phyloP scores from a whole-genome alignment of 2,888 invertebrate genomes.

The Paralinhomoeus sp. region DNA sequence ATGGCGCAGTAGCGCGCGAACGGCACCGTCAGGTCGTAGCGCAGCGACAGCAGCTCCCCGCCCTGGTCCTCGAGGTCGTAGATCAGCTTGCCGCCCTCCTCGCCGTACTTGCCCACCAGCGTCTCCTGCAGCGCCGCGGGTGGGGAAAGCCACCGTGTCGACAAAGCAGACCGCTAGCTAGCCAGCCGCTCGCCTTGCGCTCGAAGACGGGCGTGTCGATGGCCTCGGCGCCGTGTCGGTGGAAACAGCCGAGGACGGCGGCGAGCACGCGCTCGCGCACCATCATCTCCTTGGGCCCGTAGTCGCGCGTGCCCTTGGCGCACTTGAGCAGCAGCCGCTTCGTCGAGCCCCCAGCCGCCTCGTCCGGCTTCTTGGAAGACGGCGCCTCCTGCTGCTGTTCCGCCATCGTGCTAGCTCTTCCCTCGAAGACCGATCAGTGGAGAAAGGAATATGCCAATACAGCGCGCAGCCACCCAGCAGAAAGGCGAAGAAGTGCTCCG shows the following conservation, averaged over 20 bases:
- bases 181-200: conserved; percentile 48
- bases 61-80: conserved; percentile 97
- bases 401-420: no score
- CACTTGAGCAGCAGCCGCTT: no score
- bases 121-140: conserved; percentile 46
- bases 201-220: conserved; percentile 97
- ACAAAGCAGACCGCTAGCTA: not conserved
- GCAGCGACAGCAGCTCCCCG: conserved; percentile 75
- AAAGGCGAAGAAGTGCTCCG: no score
- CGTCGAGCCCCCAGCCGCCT: no score
- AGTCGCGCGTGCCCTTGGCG: conserved; percentile 52
- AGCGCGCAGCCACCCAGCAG: no score
- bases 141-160: not conserved
- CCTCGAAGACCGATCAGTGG: no score
- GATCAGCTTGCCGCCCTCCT: conserved; percentile 91
- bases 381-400: no score
- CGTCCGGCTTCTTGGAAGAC: no score
- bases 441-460: no score
- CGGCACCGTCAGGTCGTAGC: conserved; percentile 89
- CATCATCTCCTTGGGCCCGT: conserved; percentile 78
- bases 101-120: conserved; percentile 93
- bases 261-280: conserved; percentile 43
- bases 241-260: conserved; percentile 66
- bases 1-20: conserved; percentile 90
- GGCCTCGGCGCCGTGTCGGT: conserved; percentile 85